Evolutionary conservation across 2,888 invertebrate genomes (phyloP), one percentile per base, ranked within the genome.

Genomic region (Brachyptera putata): DNA sequence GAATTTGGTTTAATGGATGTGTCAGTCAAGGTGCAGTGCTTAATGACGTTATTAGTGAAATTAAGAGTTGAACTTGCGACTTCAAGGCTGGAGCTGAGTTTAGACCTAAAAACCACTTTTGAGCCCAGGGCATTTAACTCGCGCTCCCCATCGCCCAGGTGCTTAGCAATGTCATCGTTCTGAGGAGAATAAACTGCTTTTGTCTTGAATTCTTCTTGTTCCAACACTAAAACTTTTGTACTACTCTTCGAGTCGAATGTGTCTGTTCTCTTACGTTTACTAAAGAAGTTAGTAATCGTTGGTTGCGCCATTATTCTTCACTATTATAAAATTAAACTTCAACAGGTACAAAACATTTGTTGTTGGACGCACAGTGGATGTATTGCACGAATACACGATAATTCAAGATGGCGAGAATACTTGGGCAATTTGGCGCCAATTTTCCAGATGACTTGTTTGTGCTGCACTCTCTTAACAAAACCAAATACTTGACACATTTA

Each of bases 201-300:
- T 46, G 46, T 21, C n/a, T n/a, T 46, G 21, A 2, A 24, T 25
- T 63, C 48, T 57, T 13, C 62, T 56, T 66, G 64, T 64, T 77
- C 76, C 49, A 76, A 68, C 59, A 75, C 60, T 59, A 76, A 68
- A 48, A 80, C 77, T 73, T 84, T 84, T 71, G 73, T 80, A 73
- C 81, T 79, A 71, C 74, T 77, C 72, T 70, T 75, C 69, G 76
- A 71, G 72, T 74, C 72, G 56, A 89, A 88, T 7, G 77, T 73
- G n/a, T 85, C 86, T 61, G 83, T 79, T 68, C 90, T 82, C 76
- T 91, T 91, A 70, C 89, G 82, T 69, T 84, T 84, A 72, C 82
- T 85, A 73, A 89, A 91, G 78, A 82, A 91, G 65, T 83, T 81
- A 63, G 86, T 84, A 61, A 91, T 82, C 56, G 86, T 85, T 68